phyloP scores from a whole-genome alignment of 2,797 vertebrate genomes.

The Ataeniobius toweri region DNA sequence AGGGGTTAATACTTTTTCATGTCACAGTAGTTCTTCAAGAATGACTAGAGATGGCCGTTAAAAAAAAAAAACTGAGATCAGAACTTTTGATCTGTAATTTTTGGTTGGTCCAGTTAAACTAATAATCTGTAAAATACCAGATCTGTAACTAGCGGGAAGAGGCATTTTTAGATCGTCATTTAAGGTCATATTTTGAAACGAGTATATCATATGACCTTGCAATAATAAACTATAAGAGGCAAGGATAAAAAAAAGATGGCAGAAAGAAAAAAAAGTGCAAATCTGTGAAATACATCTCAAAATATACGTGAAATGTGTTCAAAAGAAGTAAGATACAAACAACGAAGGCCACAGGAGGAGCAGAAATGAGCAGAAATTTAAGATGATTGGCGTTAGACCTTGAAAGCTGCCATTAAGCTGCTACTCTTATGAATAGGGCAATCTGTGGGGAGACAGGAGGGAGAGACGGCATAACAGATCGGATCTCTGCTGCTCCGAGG shows the following conservation, averaged over 20 bases:
- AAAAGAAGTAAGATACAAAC: constrained; percentile 3
- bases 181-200: not conserved
- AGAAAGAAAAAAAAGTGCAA: not conserved
- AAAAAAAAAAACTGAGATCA: not conserved
- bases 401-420: constrained; percentile 58
- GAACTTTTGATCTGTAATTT: not conserved
- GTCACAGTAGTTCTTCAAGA: not conserved
- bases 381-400: constrained; percentile 48
- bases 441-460: constrained; percentile 38
- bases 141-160: too few relatives aligned
- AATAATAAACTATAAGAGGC: not conserved
- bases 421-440: constrained; percentile 62
- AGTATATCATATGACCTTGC: not conserved
- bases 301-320: not conserved
- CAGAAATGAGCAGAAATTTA: constrained; percentile 29
- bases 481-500: constrained; percentile 50
- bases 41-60: not conserved
- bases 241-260: not conserved
- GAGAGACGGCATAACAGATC: constrained; percentile 49
- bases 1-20: too few relatives aligned
- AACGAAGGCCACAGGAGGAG: constrained; percentile 7
- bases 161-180: not conserved
- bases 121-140: not conserved
- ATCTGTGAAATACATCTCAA: constrained; percentile 1
- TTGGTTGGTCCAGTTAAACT: not conserved